phyloP scores from a whole-genome alignment of 2,113 vertebrate genomes.

The Tor tambroides region DNA sequence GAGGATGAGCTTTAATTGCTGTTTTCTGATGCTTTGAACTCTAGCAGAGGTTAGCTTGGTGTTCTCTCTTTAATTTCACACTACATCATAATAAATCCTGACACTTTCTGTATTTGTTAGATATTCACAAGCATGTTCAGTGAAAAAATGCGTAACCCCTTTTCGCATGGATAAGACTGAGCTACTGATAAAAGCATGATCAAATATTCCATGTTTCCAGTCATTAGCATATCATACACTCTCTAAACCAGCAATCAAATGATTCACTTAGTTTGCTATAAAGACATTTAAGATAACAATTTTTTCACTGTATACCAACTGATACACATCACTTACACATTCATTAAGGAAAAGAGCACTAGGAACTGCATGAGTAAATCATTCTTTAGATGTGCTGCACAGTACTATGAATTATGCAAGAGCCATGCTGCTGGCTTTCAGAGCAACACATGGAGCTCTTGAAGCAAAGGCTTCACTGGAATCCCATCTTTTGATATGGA shows the following conservation, averaged over 20 bases:
- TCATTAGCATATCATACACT: background rate
- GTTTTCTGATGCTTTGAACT: background rate
- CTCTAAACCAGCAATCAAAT: background rate
- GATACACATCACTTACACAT: background rate
- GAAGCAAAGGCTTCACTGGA: constrained; percentile 30
- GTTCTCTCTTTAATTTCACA: background rate
- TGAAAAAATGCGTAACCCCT: background rate
- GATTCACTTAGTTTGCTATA: background rate
- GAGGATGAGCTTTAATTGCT: constrained; percentile 10
- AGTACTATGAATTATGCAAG: constrained; percentile 38
- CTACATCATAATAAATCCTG: background rate
- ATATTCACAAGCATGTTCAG: background rate
- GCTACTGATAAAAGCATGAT: background rate
- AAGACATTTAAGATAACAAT: background rate
- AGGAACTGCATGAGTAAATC: constrained; percentile 22
- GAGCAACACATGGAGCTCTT: constrained; percentile 16
- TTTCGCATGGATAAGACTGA: background rate
- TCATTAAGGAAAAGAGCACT: constrained; percentile 4
- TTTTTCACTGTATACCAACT: background rate
- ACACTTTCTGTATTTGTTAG: too few species aligned
- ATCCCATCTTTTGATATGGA: constrained; percentile 22
- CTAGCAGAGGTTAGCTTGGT: background rate
- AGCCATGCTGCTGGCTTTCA: constrained; percentile 2
- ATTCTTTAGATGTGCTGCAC: constrained; percentile 28
- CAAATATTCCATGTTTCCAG: background rate